Percentiles rank a stretch among this genome's conserved stretches.
phyloP scores from a whole-genome alignment of 2,888 invertebrate genomes.

The Drosophila anomalipes region DNA sequence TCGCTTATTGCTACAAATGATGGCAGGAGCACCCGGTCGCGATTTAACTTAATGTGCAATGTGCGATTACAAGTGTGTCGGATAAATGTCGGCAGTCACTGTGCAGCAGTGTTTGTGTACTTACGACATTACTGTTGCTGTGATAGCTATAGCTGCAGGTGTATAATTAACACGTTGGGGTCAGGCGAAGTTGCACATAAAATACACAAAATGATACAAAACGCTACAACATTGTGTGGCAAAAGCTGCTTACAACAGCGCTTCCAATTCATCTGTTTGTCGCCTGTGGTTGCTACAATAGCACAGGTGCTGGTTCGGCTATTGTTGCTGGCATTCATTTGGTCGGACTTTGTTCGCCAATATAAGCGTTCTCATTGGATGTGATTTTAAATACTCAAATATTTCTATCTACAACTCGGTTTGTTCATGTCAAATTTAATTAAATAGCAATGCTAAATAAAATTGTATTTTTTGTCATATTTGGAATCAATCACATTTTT shows the following conservation, averaged over 20 bases:
- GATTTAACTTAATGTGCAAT: conserved; percentile 28
- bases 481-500: background rate
- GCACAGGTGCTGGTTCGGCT: background rate
- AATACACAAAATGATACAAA: conserved; percentile 6
- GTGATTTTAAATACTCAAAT: background rate
- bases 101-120: conserved; percentile 10
- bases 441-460: background rate
- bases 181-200: conserved; percentile 28
- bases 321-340: background rate
- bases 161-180: conserved; percentile 48
- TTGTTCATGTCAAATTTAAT: background rate
- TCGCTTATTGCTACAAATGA: conserved; percentile 75
- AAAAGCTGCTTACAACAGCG: conserved; percentile 11
- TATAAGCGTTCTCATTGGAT: background rate
- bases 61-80: conserved; percentile 13
- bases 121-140: conserved; percentile 9
- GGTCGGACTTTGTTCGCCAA: background rate
- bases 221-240: conserved; percentile 16
- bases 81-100: conserved; percentile 29
- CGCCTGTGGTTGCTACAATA: background rate
- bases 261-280: conserved; percentile 7
- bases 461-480: background rate
- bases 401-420: background rate
- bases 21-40: conserved; percentile 13
- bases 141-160: conserved; percentile 53